These are phyloP conservation scores for Spondyliosoma cantharus DNA, from an alignment of 2,797 vertebrate genomes.

Conservation along the genomic window DNA sequence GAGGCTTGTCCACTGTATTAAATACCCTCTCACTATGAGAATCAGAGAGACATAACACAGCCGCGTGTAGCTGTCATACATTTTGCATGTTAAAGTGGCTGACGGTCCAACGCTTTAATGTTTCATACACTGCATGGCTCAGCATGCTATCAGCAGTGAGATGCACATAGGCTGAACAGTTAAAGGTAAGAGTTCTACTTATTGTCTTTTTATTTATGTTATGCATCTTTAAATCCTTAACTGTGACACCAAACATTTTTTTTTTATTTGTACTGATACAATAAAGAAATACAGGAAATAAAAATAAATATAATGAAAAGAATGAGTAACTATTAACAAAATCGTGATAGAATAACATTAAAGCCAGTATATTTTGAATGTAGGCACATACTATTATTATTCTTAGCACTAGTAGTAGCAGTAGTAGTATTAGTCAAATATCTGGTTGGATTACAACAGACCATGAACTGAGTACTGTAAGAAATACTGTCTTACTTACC, in stretches of 20 bases:
- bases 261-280: not conserved
- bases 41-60: constrained; percentile 18
- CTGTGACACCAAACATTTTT: not conserved
- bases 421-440: too few species aligned
- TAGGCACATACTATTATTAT: too few species aligned
- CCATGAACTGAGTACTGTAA: too few species aligned
- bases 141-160: too few species aligned
- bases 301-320: not conserved
- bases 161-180: not conserved
- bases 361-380: too few species aligned
- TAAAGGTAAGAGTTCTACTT: not conserved
- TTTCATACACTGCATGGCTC: constrained; percentile 10
- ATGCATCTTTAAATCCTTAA: not conserved
- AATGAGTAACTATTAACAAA: not conserved
- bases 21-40: constrained; percentile 50
- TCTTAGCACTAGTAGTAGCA: too few species aligned
- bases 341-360: not conserved
- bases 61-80: not conserved
- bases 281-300: not conserved
- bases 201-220: not conserved
- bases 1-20: constrained; percentile 54
- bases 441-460: too few species aligned
- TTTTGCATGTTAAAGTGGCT: constrained; percentile 3
- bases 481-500: too few species aligned
- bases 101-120: not conserved